Conservation (phyloP, 1,140 invertebrate genomes). For the Bombus terrestris region DNA sequence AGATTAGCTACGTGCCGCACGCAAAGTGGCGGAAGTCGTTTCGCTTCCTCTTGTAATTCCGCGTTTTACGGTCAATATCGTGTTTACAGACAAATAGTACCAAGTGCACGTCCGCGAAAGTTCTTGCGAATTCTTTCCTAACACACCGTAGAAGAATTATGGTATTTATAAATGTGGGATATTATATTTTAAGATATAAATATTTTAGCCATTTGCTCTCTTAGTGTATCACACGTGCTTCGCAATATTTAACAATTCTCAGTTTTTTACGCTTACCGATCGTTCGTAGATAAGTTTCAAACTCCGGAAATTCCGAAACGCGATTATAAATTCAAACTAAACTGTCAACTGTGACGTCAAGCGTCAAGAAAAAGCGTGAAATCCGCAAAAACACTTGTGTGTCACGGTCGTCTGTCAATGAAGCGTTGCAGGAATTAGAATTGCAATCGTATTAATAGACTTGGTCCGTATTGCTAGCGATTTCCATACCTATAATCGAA, state of each 20-base stretch:
- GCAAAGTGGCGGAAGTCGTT: slow-evolving; percentile 8
- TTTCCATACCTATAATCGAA: background rate
- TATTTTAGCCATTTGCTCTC: too few species aligned
- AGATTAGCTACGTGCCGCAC: background rate
- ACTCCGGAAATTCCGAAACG: too few species aligned
- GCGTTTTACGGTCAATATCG: background rate
- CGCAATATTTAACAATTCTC: background rate
- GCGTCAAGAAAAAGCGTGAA: background rate
- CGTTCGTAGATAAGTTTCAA: background rate
- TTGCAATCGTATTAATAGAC: slow-evolving; percentile 1
- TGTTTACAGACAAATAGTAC: background rate
- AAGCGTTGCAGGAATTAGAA: slow-evolving; percentile 19
- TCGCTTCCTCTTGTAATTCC: slow-evolving; percentile 19
- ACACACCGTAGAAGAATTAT: background rate
- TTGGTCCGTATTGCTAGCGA: background rate
- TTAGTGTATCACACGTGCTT: background rate
- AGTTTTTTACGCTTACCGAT: background rate
- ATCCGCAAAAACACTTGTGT: slow-evolving; percentile 14
- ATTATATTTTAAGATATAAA: too few species aligned
- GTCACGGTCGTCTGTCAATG: slow-evolving; percentile 31
- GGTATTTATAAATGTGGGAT: background rate
- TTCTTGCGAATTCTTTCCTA: background rate
- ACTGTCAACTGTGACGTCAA: slow-evolving; percentile 5
- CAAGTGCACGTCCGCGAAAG: background rate
- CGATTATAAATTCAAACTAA: background rate